Percentiles rank a stretch among this genome's conserved stretches.
phyloP scores from a whole-genome alignment of 2,888 invertebrate species.

The Acrocyrtus sp. region DNA sequence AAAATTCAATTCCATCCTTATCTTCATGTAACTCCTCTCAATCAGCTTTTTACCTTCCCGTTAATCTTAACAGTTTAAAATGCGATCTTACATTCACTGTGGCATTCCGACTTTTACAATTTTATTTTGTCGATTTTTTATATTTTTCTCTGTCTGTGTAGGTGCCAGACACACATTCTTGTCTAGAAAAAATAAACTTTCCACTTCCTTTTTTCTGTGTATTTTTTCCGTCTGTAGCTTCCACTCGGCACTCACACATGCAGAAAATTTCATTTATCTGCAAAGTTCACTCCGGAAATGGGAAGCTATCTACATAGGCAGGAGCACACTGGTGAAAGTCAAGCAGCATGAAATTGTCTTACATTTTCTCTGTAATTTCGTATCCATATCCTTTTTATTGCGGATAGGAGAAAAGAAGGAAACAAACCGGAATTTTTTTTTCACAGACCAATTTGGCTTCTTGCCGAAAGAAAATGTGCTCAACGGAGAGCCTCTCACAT shows the following conservation, averaged over 20 bases:
- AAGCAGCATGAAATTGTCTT: slow-evolving; percentile 34
- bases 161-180: too few species aligned
- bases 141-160: too few species aligned
- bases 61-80: neutral
- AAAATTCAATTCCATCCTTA: slow-evolving; percentile 19
- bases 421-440: neutral
- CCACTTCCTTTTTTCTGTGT: too few species aligned
- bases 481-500: slow-evolving; percentile 44
- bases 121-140: neutral
- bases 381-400: too few species aligned
- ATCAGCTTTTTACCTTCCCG: neutral
- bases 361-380: too few species aligned
- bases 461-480: slow-evolving; percentile 34
- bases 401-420: slow-evolving; percentile 7
- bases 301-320: slow-evolving; percentile 17
- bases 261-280: neutral
- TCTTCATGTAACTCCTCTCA: neutral
- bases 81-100: neutral
- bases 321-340: slow-evolving; percentile 27
- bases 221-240: too few species aligned
- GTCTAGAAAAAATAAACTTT: too few species aligned
- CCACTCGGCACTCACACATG: too few species aligned
- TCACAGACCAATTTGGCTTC: slow-evolving; percentile 38
- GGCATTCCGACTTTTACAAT: neutral
- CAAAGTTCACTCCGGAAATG: too few species aligned